Evolutionary conservation across 2,113 vertebrate species (phyloP), one percentile per base, ranked within the genome.

Genomic region (Scytalopus superciliaris): DNA sequence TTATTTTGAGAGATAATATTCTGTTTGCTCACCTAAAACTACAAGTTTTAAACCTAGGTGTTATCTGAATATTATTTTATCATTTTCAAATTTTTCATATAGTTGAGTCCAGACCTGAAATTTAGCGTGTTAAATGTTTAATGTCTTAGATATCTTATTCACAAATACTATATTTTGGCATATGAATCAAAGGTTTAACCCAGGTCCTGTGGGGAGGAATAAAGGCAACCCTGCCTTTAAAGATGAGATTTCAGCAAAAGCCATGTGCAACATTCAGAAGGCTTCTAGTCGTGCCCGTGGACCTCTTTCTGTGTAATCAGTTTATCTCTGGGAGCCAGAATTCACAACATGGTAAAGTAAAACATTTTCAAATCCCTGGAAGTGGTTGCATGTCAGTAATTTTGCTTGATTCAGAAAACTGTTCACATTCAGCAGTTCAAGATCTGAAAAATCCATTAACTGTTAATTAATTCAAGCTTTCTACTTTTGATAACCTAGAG

Each of bases 401-500:
- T 76, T 70, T 49, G 6, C 39, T 57, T 76, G 72, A 64, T 74
- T 92, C 72, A 90, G 62, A 69, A 84, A 86, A 68, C 31, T 56
- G 15, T 77, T 94, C 53, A 62, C 57, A 66, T 84, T 84, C 57
- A 84, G 42, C 16, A 18, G 44, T 73, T 90, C 60, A 80, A 2
- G 85, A 91, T 52, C 45, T 82, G 22, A 92, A 87, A 94, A 83
- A 70, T 69, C 89, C 40, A 89, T 93, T 87, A 93, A 42, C 87
- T 66, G 28, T 63, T 77, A 90, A 94, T 90, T 89, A 90, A 91
- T 80, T 90, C 64, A 91, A 63, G 55, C 17, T 59, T 85, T 89
- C 62, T 84, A 10, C 30, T 90, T 91, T 78, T 84, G 69, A 78
- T 90, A 86, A 80, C 10, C 40, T 84, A 45, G 33, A 31, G 16